These are phyloP conservation scores for Lasioglossum zephyrum DNA, from an alignment of 2,888 invertebrate genomes.

Conservation along the genomic window DNA sequence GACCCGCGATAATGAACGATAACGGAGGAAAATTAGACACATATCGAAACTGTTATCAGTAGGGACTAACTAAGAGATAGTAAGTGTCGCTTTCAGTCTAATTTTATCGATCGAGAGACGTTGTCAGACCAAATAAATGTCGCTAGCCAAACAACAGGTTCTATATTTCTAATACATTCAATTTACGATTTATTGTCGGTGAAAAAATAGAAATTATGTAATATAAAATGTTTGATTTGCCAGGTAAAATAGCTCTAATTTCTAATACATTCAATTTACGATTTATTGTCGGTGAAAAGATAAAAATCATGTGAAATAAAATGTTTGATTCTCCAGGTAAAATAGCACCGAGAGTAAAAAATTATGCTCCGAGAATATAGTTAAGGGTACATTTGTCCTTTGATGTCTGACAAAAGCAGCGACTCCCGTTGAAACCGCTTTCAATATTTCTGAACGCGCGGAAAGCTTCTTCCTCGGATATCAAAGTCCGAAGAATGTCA, in stretches of 20 bases:
- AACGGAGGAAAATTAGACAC: not conserved
- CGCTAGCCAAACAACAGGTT: too few relatives aligned
- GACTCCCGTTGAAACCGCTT: not conserved
- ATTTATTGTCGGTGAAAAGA: too few relatives aligned
- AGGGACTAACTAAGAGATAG: not conserved
- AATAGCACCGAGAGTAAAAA: not conserved
- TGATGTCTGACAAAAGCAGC: not conserved
- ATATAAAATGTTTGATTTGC: too few relatives aligned
- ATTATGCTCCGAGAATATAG: not conserved
- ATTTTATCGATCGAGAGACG: not conserved
- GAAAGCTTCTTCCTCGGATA: not conserved
- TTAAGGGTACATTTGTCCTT: not conserved
- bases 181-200: too few relatives aligned
- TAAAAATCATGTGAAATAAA: too few relatives aligned
- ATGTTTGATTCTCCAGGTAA: too few relatives aligned
- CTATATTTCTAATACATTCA: too few relatives aligned
- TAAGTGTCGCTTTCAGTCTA: not conserved
- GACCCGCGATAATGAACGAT: not conserved
- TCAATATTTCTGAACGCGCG: not conserved
- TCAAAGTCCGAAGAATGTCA: conserved; percentile 11
- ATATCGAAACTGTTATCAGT: not conserved
- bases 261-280: too few relatives aligned
- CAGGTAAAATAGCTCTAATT: too few relatives aligned
- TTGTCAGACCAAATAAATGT: not conserved
- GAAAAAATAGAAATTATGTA: too few relatives aligned